Evolutionary conservation across 2,113 vertebrate genomes (phyloP).

Genomic region (Dasyurus viverrinus): DNA sequence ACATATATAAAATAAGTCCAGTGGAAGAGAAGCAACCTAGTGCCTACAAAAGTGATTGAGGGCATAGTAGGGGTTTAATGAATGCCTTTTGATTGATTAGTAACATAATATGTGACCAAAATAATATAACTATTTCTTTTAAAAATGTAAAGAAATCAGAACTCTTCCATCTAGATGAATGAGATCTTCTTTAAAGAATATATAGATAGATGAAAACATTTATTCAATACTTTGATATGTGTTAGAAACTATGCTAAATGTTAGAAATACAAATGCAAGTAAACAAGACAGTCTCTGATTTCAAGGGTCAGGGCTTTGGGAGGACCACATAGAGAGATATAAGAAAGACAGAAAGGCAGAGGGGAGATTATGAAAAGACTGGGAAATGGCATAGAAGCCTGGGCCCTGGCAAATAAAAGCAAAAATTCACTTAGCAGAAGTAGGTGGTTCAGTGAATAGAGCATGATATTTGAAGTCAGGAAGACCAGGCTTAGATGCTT

Average conservation of each 20-base stretch:
- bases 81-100: neutral
- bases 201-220: neutral
- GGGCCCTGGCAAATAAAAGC: neutral
- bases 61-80: neutral
- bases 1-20: neutral
- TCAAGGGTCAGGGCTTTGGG: neutral
- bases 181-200: neutral
- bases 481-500: neutral
- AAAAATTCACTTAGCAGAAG: neutral
- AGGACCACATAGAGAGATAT: neutral
- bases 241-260: neutral
- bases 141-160: conserved; percentile 8
- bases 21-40: neutral
- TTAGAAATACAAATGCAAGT: neutral
- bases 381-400: neutral
- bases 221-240: neutral
- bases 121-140: neutral
- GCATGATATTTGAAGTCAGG: neutral
- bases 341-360: neutral
- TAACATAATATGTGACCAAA: neutral
- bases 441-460: neutral
- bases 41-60: neutral
- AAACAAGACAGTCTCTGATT: neutral
- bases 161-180: neutral
- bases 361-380: neutral